Evolutionary conservation across 2,113 vertebrate genomes (phyloP).

Genomic region (Neofelis nebulosa): DNA sequence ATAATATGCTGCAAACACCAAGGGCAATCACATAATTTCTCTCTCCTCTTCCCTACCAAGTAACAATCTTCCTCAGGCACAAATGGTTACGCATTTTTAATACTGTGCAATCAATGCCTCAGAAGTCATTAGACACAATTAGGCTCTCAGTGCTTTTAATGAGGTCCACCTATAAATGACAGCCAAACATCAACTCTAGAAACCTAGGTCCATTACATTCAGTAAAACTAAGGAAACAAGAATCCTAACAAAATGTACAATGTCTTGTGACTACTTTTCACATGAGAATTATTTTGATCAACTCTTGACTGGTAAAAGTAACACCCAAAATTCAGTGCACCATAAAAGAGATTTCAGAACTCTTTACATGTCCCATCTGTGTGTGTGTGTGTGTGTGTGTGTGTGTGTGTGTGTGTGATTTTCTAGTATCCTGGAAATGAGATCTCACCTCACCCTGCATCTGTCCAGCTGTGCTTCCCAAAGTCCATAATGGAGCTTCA

Average conservation of each 20-base stretch:
- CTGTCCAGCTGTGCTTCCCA: not conserved
- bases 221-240: slow-evolving; percentile 23
- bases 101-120: not conserved
- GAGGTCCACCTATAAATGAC: not conserved
- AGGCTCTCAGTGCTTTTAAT: not conserved
- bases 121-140: not conserved
- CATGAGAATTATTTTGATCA: slow-evolving; percentile 7
- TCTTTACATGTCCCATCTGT: not conserved
- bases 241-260: not conserved
- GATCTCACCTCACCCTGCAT: not conserved
- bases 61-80: not conserved
- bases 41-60: not conserved
- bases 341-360: not conserved
- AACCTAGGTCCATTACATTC: not conserved
- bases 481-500: not conserved
- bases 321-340: not conserved
- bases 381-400: no score
- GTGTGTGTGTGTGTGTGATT: not conserved
- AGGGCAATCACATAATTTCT: not conserved
- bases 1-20: not conserved
- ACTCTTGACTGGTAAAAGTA: not conserved
- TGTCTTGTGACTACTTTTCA: slow-evolving; percentile 24
- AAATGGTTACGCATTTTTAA: slow-evolving; percentile 10
- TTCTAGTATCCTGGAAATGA: not conserved
- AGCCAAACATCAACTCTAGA: slow-evolving; percentile 16